These are phyloP conservation scores for Baryphthengus martii DNA, from an alignment of 2,113 vertebrate species.

Conservation along the genomic window DNA sequence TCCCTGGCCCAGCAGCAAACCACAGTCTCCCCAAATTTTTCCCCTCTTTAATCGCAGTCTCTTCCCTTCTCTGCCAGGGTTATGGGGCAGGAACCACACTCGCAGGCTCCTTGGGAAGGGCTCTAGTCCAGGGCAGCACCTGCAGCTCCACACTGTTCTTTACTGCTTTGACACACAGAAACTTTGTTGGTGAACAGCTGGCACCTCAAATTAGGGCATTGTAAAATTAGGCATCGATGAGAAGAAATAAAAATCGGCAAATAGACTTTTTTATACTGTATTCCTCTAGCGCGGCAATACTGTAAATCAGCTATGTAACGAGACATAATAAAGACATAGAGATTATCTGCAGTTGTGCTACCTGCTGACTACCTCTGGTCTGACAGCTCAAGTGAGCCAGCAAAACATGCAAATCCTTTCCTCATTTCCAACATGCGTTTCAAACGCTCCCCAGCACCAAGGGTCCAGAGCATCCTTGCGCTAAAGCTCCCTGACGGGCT, in stretches of 20 bases:
- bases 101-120: neutral
- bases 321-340: neutral
- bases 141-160: neutral
- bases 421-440: neutral
- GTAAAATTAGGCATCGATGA: neutral
- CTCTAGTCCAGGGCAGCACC: neutral
- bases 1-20: neutral
- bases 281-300: neutral
- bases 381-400: neutral
- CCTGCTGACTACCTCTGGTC: neutral
- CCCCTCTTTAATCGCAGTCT: neutral
- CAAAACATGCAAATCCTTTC: neutral
- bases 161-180: neutral
- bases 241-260: constrained; percentile 48
- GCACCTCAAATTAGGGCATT: neutral
- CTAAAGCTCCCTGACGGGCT: neutral
- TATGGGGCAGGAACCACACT: accelerated
- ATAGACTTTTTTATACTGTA: neutral
- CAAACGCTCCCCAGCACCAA: neutral
- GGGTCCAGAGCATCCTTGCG: accelerated
- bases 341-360: neutral
- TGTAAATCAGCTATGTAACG: constrained; percentile 3
- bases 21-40: neutral
- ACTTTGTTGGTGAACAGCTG: constrained; percentile 37
- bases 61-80: neutral